These are phyloP conservation scores for Cheilosia scutellata DNA, from an alignment of 2,888 invertebrate genomes.

Conservation along the genomic window DNA sequence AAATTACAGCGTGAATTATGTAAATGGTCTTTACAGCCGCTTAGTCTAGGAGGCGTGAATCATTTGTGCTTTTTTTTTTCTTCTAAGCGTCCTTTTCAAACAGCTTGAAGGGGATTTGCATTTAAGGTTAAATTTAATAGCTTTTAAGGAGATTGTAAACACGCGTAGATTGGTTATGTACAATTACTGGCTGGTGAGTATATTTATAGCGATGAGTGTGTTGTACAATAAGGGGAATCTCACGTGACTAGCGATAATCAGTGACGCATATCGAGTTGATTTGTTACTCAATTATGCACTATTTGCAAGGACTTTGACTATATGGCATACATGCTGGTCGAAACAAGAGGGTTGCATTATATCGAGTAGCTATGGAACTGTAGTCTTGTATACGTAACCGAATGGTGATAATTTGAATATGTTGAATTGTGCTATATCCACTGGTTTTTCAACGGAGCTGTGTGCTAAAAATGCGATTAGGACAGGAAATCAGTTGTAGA, in stretches of 20 bases:
- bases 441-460: too few species aligned
- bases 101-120: conserved; percentile 13
- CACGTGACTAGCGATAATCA: neutral
- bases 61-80: conserved; percentile 5
- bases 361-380: too few species aligned
- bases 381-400: too few species aligned
- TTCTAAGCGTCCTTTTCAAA: neutral
- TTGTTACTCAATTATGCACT: neutral
- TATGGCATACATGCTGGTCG: too few species aligned
- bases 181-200: neutral
- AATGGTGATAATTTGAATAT: too few species aligned
- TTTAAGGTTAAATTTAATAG: conserved; percentile 41
- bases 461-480: too few species aligned
- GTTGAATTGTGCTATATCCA: too few species aligned
- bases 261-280: neutral
- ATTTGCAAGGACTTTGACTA: neutral
- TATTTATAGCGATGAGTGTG: too few species aligned
- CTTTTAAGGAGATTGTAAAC: conserved; percentile 64
- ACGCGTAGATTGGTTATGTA: conserved; percentile 37
- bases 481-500: too few species aligned
- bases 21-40: conserved; percentile 61
- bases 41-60: conserved; percentile 59
- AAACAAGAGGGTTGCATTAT: too few species aligned
- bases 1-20: conserved; percentile 69
- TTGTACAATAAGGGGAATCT: neutral